These are phyloP conservation scores for Heteractis magnifica DNA, from an alignment of 92 coral and sea anemone genomes.

Conservation along the genomic window DNA sequence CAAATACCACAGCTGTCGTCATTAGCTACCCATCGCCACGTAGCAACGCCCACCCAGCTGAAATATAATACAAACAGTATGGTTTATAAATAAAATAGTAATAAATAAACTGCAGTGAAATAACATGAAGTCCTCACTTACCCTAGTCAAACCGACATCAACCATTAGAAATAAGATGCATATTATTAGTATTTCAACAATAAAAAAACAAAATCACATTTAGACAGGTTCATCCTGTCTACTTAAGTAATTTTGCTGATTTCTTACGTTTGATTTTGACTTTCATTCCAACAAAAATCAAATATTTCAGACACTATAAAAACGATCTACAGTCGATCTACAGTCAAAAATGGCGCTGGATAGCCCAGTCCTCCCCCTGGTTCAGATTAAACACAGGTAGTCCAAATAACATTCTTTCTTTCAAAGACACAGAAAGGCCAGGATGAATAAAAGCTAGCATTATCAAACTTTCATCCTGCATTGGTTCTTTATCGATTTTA, in stretches of 20 bases:
- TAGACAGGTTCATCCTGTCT: no score
- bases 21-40: conserved; percentile 99
- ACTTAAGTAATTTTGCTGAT: background rate
- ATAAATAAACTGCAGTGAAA: no score
- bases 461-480: background rate
- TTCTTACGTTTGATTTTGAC: conserved; percentile 63
- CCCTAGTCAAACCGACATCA: no score
- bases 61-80: background rate
- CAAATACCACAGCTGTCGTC: conserved; percentile 99
- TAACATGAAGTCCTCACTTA: no score
- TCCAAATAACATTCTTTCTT: conserved; percentile 2
- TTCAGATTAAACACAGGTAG: conserved; percentile 5
- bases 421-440: no score
- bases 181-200: no score
- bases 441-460: no score
- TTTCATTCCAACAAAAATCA: conserved; percentile 35
- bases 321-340: background rate
- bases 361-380: conserved; percentile 1
- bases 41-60: conserved; percentile 99
- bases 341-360: conserved; percentile 27
- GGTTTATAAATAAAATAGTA: no score
- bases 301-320: background rate
- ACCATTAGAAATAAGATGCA: no score
- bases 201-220: background rate
- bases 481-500: background rate